Percentiles rank a stretch among this genome's conserved stretches.
These are phyloP conservation scores for Artibeus lituratus DNA, from an alignment of 2,797 vertebrate genomes.

Conservation along the genomic window DNA sequence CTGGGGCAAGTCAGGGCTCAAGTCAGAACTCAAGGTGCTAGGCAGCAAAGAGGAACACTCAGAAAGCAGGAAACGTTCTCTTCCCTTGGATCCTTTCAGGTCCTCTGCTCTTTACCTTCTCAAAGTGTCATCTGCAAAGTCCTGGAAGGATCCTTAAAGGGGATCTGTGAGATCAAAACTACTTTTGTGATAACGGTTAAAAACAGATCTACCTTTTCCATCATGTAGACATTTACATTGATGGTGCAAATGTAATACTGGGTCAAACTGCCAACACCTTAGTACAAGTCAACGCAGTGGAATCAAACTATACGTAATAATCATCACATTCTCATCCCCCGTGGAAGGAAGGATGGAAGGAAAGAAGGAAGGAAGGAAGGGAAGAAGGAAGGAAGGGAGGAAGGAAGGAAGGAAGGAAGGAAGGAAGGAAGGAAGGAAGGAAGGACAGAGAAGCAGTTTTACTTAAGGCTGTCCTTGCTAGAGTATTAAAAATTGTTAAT, in stretches of 20 bases:
- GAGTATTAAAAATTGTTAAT: background rate
- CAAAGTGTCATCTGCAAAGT: background rate
- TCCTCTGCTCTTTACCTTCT: background rate
- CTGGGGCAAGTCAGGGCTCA: background rate
- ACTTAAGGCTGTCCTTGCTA: background rate
- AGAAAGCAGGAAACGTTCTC: background rate
- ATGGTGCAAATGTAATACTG: background rate
- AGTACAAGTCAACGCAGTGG: background rate
- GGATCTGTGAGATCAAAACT: background rate
- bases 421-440: background rate
- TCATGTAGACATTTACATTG: background rate
- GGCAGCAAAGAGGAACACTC: background rate
- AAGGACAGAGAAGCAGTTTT: background rate
- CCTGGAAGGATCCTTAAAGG: background rate
- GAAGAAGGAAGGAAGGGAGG: rapidly evolving
- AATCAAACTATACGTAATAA: background rate
- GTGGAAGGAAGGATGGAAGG: background rate
- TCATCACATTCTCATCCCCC: background rate
- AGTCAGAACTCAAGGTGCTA: background rate
- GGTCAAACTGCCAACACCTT: background rate
- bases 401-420: background rate
- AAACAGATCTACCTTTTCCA: background rate
- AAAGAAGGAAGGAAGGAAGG: background rate
- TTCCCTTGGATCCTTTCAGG: background rate
- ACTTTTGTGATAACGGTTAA: background rate